phyloP scores from a whole-genome alignment of 2,113 vertebrate species.

The Nesoenas mayeri region DNA sequence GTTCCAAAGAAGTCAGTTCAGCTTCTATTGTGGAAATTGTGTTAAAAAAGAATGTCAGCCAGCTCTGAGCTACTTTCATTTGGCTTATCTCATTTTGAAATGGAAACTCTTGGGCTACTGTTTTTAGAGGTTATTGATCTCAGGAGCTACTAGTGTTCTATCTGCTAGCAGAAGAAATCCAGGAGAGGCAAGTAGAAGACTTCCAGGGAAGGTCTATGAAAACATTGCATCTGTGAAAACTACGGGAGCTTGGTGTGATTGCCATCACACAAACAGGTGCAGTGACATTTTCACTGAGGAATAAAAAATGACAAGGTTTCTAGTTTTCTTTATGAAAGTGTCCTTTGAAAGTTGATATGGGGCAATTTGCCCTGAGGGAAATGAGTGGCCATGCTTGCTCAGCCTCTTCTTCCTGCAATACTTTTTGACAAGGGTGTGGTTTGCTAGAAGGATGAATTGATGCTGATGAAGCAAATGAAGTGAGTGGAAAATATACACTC shows the following conservation, averaged over 20 bases:
- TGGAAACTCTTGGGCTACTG: neutral
- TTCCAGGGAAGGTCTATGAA: neutral
- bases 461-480: slow-evolving; percentile 50
- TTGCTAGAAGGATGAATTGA: slow-evolving; percentile 33
- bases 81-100: neutral
- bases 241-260: neutral
- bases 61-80: neutral
- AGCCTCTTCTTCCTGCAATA: slow-evolving; percentile 23
- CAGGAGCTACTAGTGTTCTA: neutral
- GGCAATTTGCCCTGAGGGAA: neutral
- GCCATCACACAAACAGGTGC: neutral
- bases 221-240: neutral
- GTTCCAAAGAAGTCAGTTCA: neutral
- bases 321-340: neutral
- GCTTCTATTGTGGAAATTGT: neutral
- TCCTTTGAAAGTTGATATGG: neutral
- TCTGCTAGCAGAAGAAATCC: neutral
- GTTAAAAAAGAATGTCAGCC: neutral
- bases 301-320: neutral
- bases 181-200: neutral
- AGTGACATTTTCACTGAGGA: neutral
- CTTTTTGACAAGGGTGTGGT: slow-evolving; percentile 32
- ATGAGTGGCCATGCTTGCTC: slow-evolving; percentile 24
- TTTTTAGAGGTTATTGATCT: neutral
- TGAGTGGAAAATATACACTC: slow-evolving; percentile 43